A percentile compares a stretch with the other conserved stretches of the same genome.
Evolutionary conservation across 2,113 vertebrate genomes (phyloP).

Genomic region (Gymnobelideus leadbeateri): DNA sequence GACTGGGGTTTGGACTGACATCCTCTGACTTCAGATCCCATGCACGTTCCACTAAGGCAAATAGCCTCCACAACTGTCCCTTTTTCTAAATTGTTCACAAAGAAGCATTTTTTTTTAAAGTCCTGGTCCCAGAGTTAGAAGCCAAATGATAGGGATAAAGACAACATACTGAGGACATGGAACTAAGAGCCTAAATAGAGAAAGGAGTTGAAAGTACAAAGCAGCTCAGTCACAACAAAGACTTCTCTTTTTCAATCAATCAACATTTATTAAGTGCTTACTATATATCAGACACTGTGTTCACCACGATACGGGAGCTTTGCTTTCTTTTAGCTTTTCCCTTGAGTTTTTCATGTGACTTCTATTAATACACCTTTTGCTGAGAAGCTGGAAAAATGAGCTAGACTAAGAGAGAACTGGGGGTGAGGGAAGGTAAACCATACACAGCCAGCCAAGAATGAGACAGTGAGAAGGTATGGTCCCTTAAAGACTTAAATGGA

Average conservation of each 20-base stretch:
- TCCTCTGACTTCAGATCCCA: background rate
- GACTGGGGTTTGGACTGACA: background rate
- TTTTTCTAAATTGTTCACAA: background rate
- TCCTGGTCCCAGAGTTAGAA: background rate
- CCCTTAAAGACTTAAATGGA: background rate
- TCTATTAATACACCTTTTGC: conserved; percentile 12
- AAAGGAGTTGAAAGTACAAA: background rate
- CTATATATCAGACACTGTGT: background rate
- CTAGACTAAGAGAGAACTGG: background rate
- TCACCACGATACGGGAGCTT: background rate
- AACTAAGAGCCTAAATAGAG: background rate
- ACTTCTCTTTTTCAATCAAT: background rate
- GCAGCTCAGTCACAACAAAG: background rate
- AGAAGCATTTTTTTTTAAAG: background rate
- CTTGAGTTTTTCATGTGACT: conserved; percentile 20
- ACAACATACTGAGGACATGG: background rate
- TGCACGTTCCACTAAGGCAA: background rate
- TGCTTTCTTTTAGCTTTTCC: background rate
- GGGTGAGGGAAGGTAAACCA: background rate
- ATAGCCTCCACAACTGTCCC: background rate
- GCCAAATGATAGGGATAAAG: background rate
- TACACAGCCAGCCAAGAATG: background rate
- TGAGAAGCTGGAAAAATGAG: conserved; percentile 2
- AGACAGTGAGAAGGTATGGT: background rate
- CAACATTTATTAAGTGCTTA: background rate